Base-by-base conservation (phyloP, 2,797 vertebrate genomes). In the Xenops minutus region DNA sequence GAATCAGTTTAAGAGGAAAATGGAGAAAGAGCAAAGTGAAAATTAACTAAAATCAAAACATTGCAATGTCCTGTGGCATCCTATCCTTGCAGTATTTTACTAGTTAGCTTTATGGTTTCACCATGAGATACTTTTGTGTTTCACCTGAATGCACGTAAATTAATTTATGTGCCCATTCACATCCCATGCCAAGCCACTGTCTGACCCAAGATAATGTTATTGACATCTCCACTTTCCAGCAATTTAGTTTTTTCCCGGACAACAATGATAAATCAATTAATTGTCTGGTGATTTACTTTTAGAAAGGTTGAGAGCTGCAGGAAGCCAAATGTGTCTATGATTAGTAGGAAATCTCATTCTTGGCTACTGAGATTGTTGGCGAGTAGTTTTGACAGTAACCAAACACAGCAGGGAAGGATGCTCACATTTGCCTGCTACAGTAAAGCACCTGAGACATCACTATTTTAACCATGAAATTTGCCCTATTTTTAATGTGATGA, bases 181-280 rank as follows among this genome's bases (percentile, higher is more conserved):
- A 93, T 48, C 11, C 36, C 32, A 63, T 81, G 85, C 82, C 51
- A 96, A 94, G n/a, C 85, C 76, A 46, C 48, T 67, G 85, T 91
- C 95, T 96, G 79, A 88, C 91, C 63, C 63, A 66, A 88, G 37
- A 52, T 66, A 88, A 78, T 32, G 20, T 43, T 94, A 84, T 78
- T 93, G 94, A 61, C 55, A 94, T 92, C 71, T 94, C 32, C 37
- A 73, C 63, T 94, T 89, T 88, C 43, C 63, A 96, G 85, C 83
- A 88, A 88, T 82, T 85, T 85, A 62, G 61, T 72, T 93, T 93
- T 66, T 89, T 94, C 52, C 82, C 1, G 3, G 76, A 71, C 48
- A 91, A 67, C 39, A 86, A 55, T 81, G 74, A 75, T 79, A 92
- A 95, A 95, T 95, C 91, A 92, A 93, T 96, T 94, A 95, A 92